Evolutionary conservation across 2,113 vertebrate species (phyloP).

Genomic region (Psilopsiagon aymara): DNA sequence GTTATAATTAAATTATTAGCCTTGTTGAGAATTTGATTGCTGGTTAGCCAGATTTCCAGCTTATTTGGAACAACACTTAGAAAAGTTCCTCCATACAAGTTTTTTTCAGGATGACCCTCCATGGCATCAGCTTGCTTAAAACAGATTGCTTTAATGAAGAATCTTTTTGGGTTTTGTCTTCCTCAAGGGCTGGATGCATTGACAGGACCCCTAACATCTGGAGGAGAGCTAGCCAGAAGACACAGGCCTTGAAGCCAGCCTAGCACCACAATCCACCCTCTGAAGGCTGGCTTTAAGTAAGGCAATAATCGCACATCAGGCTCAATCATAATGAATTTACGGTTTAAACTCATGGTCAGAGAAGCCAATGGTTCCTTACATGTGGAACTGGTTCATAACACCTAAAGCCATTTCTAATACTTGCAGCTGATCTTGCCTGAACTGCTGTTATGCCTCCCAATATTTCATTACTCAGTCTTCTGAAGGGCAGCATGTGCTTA

Average conservation of each 20-base stretch:
- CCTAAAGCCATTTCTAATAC: not conserved
- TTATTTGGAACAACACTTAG: not conserved
- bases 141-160: not conserved
- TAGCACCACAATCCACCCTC: not conserved
- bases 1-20: not conserved
- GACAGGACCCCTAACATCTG: not conserved
- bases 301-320: not conserved
- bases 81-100: not conserved
- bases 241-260: not conserved
- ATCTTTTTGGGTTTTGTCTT: not conserved
- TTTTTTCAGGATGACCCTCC: not conserved
- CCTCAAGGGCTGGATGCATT: not conserved
- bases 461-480: not conserved
- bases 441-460: not conserved
- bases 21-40: not conserved
- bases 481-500: not conserved
- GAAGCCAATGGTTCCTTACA: not conserved
- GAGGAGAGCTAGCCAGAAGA: not conserved
- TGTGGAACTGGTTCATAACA: not conserved
- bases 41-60: not conserved
- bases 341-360: not conserved
- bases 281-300: not conserved
- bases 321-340: not conserved
- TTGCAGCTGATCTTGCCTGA: not conserved
- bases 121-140: not conserved